Evolutionary conservation across 2,888 invertebrate genomes (phyloP), one percentile per base, ranked within the genome.

Genomic region (Neoitamus cyanurus): DNA sequence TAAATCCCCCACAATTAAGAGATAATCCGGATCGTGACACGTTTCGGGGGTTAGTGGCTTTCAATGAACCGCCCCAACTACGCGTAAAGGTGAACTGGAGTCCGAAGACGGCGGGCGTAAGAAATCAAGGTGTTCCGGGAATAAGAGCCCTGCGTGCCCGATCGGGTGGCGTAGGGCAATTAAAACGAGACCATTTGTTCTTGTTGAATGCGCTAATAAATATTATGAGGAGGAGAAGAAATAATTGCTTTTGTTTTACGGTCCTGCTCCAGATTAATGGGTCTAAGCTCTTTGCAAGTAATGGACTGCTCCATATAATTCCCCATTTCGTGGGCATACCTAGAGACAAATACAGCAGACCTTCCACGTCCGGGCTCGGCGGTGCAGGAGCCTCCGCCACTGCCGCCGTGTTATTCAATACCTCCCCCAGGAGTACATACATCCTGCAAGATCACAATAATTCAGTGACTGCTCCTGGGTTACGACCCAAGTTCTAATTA

Each of bases 221-320:
- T 86, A 86, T 86, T 85, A 86, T 84, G 84, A 84, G 83, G 68
- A 86, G 78, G 58, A 84, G 83, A 48, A 84, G 83, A 70, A 88
- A 88, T 88, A 88, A 88, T 88, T 89, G 88, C 88, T 88, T 88
- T 88, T 88, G 87, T 88, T 88, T 88, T 89, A 88, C 88, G 88
- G 87, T 87, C 86, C 86, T 87, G 84, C 36, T 70, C 87, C 88
- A 89, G 89, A 89, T 89, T 89, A 89, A 89, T 89, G 89, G 72
- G 75, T 73, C 75, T 83, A 75, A 83, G 83, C 83, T 83, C 70
- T 83, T 70, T 70, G 28, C 83, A 42, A 83, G 83, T 83, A 83
- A 83, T 83, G 83, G 83, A 83, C 70, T 70, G 20, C 69, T 28
- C 37, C 25, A 31, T 36, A 83, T 30, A 69, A 25, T 34, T 77